Evolutionary conservation across 1,140 invertebrate genomes (phyloP).

Genomic region (Oryctes rhinoceros): DNA sequence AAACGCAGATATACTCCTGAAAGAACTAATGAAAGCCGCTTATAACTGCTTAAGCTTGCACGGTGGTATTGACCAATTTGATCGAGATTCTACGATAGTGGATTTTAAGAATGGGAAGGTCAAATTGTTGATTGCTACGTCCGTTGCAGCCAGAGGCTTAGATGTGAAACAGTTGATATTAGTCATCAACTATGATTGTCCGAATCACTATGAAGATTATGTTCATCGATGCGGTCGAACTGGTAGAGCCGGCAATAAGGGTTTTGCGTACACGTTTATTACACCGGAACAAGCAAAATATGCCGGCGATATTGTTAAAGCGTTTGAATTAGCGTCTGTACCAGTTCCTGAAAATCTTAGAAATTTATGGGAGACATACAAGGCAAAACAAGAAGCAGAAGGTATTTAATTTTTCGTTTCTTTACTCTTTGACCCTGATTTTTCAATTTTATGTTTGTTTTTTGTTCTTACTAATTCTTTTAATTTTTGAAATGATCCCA

Average conservation of each 20-base stretch:
- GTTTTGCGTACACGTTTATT: constrained; percentile 96
- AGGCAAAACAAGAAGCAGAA: constrained; percentile 85
- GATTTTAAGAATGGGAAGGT: constrained; percentile 97
- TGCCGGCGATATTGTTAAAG: constrained; percentile 91
- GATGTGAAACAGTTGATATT: constrained; percentile 98
- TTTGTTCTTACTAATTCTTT: too few relatives aligned
- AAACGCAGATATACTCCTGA: constrained; percentile 92
- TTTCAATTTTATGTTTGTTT: too few relatives aligned
- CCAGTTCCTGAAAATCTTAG: constrained; percentile 79
- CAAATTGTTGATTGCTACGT: constrained; percentile 88
- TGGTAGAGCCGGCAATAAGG: constrained; percentile 96
- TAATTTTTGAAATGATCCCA: too few relatives aligned
- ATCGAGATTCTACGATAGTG: constrained; percentile 96
- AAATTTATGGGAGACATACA: constrained; percentile 89
- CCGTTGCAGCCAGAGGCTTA: constrained; percentile 94
- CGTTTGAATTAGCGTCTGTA: constrained; percentile 84
- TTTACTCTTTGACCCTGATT: neutral
- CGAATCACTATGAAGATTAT: constrained; percentile 99
- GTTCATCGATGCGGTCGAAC: constrained; percentile 97
- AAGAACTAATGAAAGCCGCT: constrained; percentile 96
- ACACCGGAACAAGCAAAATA: constrained; percentile 89
- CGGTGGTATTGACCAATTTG: constrained; percentile 99
- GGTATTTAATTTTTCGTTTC: constrained; percentile 19
- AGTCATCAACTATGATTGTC: constrained; percentile 99
- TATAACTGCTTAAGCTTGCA: constrained; percentile 97